Percentiles rank a stretch among this genome's conserved stretches.
Evolutionary conservation across 2,797 vertebrate species (phyloP).

Genomic region (Babyrousa celebensis): DNA sequence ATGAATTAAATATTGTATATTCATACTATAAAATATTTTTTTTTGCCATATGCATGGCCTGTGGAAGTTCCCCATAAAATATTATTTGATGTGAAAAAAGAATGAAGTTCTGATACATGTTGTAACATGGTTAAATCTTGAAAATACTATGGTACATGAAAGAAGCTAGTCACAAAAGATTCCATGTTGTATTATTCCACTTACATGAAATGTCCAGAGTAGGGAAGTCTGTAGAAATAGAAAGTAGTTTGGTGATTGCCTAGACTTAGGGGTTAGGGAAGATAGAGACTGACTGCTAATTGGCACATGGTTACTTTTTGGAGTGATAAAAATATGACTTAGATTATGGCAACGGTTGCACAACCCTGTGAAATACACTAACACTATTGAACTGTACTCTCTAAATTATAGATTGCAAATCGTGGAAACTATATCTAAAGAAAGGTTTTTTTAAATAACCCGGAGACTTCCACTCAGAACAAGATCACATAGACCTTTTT

Average conservation of each 20-base stretch:
- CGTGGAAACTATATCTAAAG: slow-evolving; percentile 11
- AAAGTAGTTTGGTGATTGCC: neutral
- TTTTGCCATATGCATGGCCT: too few relatives aligned
- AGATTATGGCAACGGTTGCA: neutral
- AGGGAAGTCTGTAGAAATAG: slow-evolving; percentile 7
- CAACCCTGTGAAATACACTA: neutral
- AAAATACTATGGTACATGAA: slow-evolving; percentile 5
- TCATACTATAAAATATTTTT: slow-evolving; percentile 8
- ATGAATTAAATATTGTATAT: neutral
- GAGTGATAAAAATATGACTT: slow-evolving; percentile 10
- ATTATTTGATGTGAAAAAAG: slow-evolving; percentile 42
- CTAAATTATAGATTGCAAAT: neutral
- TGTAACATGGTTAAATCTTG: neutral
- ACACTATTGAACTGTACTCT: neutral
- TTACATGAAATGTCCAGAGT: neutral
- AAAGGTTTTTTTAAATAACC: neutral
- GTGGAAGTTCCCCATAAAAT: too few relatives aligned
- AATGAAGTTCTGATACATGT: slow-evolving; percentile 1
- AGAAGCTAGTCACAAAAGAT: slow-evolving; percentile 23
- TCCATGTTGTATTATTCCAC: neutral
- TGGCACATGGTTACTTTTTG: neutral
- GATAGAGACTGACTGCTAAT: neutral
- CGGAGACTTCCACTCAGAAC: neutral
- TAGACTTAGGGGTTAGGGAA: neutral
- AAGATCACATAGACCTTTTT: neutral